Conservation (phyloP, 2,888 invertebrate genomes). For the Cactoblastis cactorum region DNA sequence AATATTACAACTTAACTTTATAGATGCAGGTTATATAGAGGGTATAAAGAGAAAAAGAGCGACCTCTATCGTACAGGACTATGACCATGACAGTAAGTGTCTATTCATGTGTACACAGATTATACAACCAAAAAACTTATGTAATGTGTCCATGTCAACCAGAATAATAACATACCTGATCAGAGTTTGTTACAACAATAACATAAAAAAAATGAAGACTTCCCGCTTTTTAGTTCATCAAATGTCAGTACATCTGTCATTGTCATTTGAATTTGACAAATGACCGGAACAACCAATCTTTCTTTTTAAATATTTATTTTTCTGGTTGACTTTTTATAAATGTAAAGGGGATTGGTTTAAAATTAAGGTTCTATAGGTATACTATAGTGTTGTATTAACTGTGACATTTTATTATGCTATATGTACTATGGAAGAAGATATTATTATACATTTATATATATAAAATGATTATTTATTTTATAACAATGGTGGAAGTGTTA, state of each 20-base stretch:
- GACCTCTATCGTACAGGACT: slow-evolving; percentile 34
- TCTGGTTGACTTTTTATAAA: background rate
- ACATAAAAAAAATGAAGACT: too few species aligned
- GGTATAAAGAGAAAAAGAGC: slow-evolving; percentile 48
- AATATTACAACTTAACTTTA: slow-evolving; percentile 19
- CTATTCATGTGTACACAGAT: slow-evolving; percentile 16
- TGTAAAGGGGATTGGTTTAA: background rate
- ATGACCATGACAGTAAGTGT: slow-evolving; percentile 64
- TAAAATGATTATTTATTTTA: slow-evolving; percentile 7
- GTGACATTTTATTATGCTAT: background rate
- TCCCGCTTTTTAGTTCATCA: too few species aligned
- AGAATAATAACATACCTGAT: background rate
- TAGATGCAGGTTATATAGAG: slow-evolving; percentile 32
- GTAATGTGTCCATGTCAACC: background rate
- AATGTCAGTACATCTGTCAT: too few species aligned
- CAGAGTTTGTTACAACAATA: too few species aligned
- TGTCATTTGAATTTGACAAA: too few species aligned
- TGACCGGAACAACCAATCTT: too few species aligned
- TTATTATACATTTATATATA: background rate
- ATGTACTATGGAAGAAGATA: too few species aligned
- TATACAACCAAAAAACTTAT: background rate
- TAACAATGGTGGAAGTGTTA: slow-evolving; percentile 7
- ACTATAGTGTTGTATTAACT: background rate
- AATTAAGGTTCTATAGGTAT: background rate
- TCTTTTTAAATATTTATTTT: background rate